Conservation (phyloP, 1,140 invertebrate genomes). For the Drusus annulatus region DNA sequence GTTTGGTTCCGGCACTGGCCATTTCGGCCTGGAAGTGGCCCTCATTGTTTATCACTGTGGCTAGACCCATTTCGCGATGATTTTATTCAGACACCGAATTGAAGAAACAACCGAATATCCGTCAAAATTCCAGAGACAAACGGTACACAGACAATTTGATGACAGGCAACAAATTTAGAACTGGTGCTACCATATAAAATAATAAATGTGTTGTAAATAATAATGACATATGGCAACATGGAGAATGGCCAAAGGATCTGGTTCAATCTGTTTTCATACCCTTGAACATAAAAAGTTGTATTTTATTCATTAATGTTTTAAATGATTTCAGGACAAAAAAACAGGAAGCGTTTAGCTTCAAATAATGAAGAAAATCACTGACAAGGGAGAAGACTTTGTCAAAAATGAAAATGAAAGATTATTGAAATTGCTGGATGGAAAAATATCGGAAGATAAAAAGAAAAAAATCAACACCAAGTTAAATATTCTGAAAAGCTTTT, state of each 20-base stretch:
- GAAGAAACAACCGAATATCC: conserved; percentile 47
- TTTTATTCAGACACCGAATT: conserved; percentile 32
- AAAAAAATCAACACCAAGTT: conserved; percentile 83
- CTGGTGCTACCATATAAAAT: not conserved
- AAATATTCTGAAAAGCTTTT: conserved; percentile 92
- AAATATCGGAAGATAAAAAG: conserved; percentile 92
- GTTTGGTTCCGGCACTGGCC: conserved; percentile 82
- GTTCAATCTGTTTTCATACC: too few relatives aligned
- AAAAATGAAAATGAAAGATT: conserved; percentile 85
- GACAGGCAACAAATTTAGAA: conserved; percentile 47
- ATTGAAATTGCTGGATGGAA: conserved; percentile 84
- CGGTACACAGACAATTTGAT: conserved; percentile 10
- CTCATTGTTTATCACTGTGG: conserved; percentile 76
- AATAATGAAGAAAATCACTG: conserved; percentile 88
- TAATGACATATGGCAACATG: too few relatives aligned
- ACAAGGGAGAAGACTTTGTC: conserved; percentile 87
- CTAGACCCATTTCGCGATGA: conserved; percentile 65
- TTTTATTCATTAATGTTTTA: conserved; percentile 30
- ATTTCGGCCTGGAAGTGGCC: conserved; percentile 88
- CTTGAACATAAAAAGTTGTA: too few relatives aligned
- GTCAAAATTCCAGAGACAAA: conserved; percentile 40
- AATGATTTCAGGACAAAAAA: conserved; percentile 72
- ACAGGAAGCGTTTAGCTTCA: conserved; percentile 87
- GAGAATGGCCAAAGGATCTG: too few relatives aligned
- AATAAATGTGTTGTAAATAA: not conserved